Evolutionary conservation across 2,888 invertebrate genomes (phyloP).

Genomic region (Drosophila anceps): DNA sequence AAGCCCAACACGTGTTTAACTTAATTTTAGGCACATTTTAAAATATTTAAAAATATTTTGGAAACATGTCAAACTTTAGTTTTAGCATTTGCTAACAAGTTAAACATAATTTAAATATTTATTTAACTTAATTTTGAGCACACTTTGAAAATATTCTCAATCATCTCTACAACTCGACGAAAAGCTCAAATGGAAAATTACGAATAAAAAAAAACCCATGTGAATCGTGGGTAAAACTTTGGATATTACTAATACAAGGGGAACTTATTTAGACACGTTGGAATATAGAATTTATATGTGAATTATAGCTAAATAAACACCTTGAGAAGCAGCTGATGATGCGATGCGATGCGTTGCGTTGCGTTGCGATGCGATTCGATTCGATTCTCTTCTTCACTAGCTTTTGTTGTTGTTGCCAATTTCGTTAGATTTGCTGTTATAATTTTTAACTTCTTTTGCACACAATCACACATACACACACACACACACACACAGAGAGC

Average conservation of each 20-base stretch:
- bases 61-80: neutral
- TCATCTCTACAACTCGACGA: neutral
- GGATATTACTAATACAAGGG: too few relatives aligned
- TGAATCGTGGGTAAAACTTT: neutral
- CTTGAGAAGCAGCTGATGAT: conserved; percentile 49
- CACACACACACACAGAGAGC: conserved; percentile 7
- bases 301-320: conserved; percentile 53
- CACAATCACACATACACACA: conserved; percentile 12
- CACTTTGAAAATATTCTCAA: neutral
- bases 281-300: conserved; percentile 1
- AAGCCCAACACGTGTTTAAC: neutral
- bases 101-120: neutral
- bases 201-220: neutral
- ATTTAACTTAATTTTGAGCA: neutral
- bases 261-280: neutral
- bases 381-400: conserved; percentile 1
- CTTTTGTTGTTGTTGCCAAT: conserved; percentile 15
- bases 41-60: neutral
- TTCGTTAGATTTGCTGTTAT: conserved; percentile 26
- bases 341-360: neutral
- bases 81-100: neutral
- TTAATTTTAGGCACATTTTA: neutral
- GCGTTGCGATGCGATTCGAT: conserved; percentile 4
- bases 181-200: conserved; percentile 21
- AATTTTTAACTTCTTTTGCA: conserved; percentile 43